These are phyloP conservation scores for Drosophila formosana DNA, from an alignment of 2,888 invertebrate genomes.

Conservation along the genomic window DNA sequence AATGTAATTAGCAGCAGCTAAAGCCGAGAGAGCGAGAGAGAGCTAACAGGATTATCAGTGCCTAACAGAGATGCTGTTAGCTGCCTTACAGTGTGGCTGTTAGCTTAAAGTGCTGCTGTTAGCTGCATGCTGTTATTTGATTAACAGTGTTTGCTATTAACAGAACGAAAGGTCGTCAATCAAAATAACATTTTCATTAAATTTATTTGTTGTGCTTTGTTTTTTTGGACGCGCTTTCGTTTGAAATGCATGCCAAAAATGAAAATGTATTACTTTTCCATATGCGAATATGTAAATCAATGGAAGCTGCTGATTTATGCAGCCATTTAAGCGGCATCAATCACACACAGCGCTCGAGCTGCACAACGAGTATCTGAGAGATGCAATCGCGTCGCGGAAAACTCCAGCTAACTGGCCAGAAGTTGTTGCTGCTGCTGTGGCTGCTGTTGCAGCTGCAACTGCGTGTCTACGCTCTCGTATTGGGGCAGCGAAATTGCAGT, in stretches of 20 bases:
- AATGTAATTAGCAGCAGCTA: conserved; percentile 63
- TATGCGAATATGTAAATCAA: conserved; percentile 47
- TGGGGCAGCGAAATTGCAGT: conserved; percentile 84
- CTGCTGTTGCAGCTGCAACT: conserved; percentile 29
- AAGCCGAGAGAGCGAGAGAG: conserved; percentile 24
- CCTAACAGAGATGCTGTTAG: conserved; percentile 8
- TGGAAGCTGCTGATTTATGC: conserved; percentile 61
- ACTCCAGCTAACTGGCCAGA: conserved; percentile 38
- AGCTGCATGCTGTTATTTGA: neutral
- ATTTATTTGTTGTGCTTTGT: conserved; percentile 5
- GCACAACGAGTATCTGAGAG: conserved; percentile 31
- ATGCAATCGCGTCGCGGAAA: conserved; percentile 68
- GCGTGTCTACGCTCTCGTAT: conserved; percentile 56
- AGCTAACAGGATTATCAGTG: conserved; percentile 19
- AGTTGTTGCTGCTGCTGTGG: neutral
- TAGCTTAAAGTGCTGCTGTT: no score
- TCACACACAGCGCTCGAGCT: conserved; percentile 41
- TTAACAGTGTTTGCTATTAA: neutral
- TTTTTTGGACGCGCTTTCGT: conserved; percentile 56
- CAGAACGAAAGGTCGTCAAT: conserved; percentile 35
- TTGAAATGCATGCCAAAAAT: conserved; percentile 59
- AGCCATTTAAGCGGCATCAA: conserved; percentile 68
- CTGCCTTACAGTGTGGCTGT: conserved; percentile 3
- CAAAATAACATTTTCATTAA: conserved; percentile 23
- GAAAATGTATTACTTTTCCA: conserved; percentile 35